A percentile compares a stretch with the other conserved stretches of the same genome.
phyloP scores from a whole-genome alignment of 1,140 invertebrate species.

The Amyelois transitella region DNA sequence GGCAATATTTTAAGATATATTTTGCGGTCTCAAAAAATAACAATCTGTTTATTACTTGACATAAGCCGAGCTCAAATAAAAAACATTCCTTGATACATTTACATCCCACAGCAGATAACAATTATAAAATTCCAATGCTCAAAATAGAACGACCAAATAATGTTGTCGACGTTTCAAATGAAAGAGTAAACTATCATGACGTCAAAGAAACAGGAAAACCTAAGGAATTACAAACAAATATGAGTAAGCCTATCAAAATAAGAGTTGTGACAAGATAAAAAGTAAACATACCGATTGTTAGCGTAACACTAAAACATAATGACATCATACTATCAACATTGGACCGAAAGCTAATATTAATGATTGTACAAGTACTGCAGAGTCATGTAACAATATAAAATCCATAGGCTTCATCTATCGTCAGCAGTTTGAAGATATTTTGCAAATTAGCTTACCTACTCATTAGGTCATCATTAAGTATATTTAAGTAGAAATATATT shows the following conservation, averaged over 20 bases:
- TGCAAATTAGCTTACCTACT: too few species aligned
- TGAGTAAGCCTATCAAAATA: conserved; percentile 3
- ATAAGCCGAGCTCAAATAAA: too few species aligned
- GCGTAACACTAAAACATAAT: conserved; percentile 29
- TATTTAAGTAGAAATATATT: not conserved
- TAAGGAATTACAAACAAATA: not conserved
- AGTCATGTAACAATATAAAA: conserved; percentile 9
- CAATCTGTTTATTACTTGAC: too few species aligned
- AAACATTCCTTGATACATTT: too few species aligned
- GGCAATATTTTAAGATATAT: too few species aligned
- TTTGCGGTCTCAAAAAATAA: too few species aligned
- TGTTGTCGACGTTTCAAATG: not conserved
- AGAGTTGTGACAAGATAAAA: conserved; percentile 24
- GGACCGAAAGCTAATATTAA: conserved; percentile 22
- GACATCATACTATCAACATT: conserved; percentile 51
- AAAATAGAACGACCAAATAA: too few species aligned
- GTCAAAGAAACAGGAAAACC: conserved; percentile 1
- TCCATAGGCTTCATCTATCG: not conserved
- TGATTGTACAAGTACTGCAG: conserved; percentile 32
- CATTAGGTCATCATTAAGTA: not conserved
- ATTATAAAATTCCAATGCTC: too few species aligned
- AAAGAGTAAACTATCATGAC: not conserved
- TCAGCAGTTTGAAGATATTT: not conserved
- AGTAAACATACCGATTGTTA: conserved; percentile 46
- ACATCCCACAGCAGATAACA: too few species aligned